These are phyloP conservation scores for Eupeodes luniger DNA, from an alignment of 2,888 invertebrate genomes.

Conservation along the genomic window DNA sequence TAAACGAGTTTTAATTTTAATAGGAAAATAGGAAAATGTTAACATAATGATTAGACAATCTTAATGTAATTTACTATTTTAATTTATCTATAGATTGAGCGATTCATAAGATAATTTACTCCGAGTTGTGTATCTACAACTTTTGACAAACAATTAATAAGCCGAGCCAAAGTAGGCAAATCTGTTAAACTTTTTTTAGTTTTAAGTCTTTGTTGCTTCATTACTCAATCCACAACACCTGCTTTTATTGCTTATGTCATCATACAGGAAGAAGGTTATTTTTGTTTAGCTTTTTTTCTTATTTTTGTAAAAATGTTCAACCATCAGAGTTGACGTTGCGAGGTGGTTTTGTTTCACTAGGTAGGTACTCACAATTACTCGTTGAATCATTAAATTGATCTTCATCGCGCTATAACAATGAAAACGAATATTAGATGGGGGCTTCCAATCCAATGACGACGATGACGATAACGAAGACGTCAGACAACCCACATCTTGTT, in stretches of 20 bases:
- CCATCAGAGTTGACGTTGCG: not conserved
- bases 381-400: not conserved
- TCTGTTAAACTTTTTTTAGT: not conserved
- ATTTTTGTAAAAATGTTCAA: not conserved
- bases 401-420: not conserved
- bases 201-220: not conserved
- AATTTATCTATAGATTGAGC: not conserved
- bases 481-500: no score
- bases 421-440: no score
- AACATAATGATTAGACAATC: not conserved
- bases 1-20: not conserved
- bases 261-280: not conserved
- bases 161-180: not conserved
- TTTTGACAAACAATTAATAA: not conserved
- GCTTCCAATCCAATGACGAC: no score
- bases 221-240: not conserved
- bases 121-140: not conserved
- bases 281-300: not conserved
- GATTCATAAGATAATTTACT: not conserved
- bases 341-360: no score
- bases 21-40: conserved; percentile 9
- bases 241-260: not conserved
- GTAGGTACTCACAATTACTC: not conserved
- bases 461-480: no score
- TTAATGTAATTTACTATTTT: not conserved